Evolutionary conservation across 2,888 invertebrate species (phyloP), one percentile per base, ranked within the genome.

Genomic region (Drosophila subquinaria): DNA sequence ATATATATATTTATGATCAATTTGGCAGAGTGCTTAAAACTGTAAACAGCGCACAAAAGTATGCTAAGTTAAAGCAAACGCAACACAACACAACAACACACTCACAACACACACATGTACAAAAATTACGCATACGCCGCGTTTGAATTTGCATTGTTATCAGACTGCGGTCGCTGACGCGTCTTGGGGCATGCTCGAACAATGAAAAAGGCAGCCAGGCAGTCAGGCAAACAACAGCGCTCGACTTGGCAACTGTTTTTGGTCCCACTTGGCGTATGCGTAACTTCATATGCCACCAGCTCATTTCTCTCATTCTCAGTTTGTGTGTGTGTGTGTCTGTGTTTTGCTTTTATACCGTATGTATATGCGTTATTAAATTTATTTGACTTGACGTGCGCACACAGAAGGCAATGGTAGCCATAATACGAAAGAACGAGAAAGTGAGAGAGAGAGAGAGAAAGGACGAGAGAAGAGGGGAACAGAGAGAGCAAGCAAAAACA

Each of bases 341-440:
- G 23, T 69, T 30, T 30, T 30, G 30, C 30, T 30, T 30, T 30
- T 71, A 68, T 80, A 77, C 73, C 76, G 71, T 76, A 76, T 83
- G 79, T 76, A 67, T 83, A 84, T 88, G 88, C 84, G 86, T 87
- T 87, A 87, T 87, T 88, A 87, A 87, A 87, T 87, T 87, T 86
- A 88, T 87, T 88, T 86, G 82, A 86, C 86, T 88, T 87, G 87
- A 88, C 84, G 82, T 84, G 76, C 79, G 52, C 88, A 79, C 69
- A 72, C 55, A 36, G 47, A 63, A 68, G 48, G 66, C 66, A 69
- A 61, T 35, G 38, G 50, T 56, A 55, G 51, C 64, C 51, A 65
- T 65, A 57, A 57, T 57, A 51, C 43, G 10, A 51, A 27, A 35
- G n/a, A 15, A 13, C 20, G 1, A 3, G 42, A 42, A 17, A 20